Percentiles rank a stretch among this genome's conserved stretches.
These are phyloP conservation scores for Ophiothrix spiculata DNA, from an alignment of 35 echinoderm and acorn worm genomes.

Conservation along the genomic window DNA sequence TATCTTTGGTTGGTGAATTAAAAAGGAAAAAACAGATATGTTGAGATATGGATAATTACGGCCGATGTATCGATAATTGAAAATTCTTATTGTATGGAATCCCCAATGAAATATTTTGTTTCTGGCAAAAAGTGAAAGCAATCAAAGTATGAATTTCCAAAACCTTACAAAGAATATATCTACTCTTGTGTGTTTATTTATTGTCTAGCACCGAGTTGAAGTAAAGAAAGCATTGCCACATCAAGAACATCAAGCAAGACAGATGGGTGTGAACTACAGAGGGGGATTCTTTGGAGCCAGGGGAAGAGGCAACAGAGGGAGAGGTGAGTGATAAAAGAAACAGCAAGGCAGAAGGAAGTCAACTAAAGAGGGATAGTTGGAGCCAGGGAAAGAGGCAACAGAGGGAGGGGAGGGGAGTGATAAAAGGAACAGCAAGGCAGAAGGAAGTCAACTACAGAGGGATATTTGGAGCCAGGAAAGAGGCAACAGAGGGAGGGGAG, in stretches of 20 bases:
- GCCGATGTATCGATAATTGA: no score
- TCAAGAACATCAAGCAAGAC: constrained; percentile 3
- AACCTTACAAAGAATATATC: not conserved
- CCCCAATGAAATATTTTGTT: not conserved
- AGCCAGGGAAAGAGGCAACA: not conserved
- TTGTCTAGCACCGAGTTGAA: not conserved
- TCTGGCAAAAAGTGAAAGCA: not conserved
- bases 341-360: no score
- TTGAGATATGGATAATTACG: not conserved
- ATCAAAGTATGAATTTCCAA: not conserved
- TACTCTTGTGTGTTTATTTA: not conserved
- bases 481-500: not conserved
- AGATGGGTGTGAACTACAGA: not conserved
- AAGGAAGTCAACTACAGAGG: no score
- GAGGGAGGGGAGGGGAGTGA: not conserved
- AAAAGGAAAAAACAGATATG: not conserved
- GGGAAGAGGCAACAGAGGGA: not conserved
- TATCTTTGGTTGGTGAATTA: no score
- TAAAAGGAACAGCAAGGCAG: not conserved
- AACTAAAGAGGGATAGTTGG: no score
- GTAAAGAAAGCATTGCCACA: not conserved
- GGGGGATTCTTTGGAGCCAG: not conserved
- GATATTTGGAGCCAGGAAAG: no score
- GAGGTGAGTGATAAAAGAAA: no score
- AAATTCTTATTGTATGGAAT: no score